phyloP scores from a whole-genome alignment of 2,797 vertebrate genomes.

The Fistularia tabacaria region DNA sequence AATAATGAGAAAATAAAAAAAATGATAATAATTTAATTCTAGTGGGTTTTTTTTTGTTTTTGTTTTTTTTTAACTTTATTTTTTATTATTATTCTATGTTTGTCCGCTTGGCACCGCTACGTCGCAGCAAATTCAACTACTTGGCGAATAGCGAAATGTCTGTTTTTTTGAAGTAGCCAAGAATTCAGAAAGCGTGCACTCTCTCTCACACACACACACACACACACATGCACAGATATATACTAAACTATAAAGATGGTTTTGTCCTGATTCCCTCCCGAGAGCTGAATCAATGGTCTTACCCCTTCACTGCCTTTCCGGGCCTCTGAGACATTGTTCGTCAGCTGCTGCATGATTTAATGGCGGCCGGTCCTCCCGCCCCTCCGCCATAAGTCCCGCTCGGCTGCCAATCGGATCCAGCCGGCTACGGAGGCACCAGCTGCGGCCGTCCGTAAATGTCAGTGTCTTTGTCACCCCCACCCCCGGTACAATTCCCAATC shows the following conservation, averaged over 20 bases:
- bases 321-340: conserved; percentile 54
- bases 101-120: too few relatives aligned
- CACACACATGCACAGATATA: too few relatives aligned
- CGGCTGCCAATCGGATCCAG: conserved; percentile 69
- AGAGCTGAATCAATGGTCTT: conserved; percentile 53
- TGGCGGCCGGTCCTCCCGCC: conserved; percentile 61
- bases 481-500: conserved; percentile 8
- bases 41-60: neutral
- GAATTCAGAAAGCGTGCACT: too few relatives aligned
- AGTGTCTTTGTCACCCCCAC: conserved; percentile 46
- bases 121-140: conserved; percentile 1
- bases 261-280: too few relatives aligned
- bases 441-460: conserved; percentile 73
- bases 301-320: conserved; percentile 63
- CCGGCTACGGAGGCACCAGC: conserved; percentile 50
- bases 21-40: neutral
- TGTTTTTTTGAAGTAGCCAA: too few relatives aligned
- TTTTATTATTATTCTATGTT: neutral
- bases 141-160: neutral
- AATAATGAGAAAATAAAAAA: neutral
- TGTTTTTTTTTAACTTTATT: neutral
- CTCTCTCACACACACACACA: too few relatives aligned
- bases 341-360: conserved; percentile 74
- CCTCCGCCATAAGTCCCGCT: conserved; percentile 51
- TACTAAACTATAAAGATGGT: too few relatives aligned